Base-by-base conservation (phyloP, 2,888 invertebrate genomes). In the Nebria brevicollis region DNA sequence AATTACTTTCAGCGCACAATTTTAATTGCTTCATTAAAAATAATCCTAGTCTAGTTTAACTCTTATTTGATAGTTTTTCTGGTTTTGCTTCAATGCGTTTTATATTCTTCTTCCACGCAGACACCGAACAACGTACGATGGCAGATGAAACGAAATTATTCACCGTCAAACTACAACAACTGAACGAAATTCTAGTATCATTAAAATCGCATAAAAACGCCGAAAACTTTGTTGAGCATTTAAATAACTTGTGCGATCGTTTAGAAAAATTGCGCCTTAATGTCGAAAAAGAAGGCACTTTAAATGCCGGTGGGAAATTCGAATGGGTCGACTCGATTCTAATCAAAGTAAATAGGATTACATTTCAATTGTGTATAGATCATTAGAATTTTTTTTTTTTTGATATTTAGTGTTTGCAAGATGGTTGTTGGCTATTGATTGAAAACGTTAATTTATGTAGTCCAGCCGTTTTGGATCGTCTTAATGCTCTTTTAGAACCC, bases 401-500 rank as follows among this genome's bases (percentile, higher is more conserved):
- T 20, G 20, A 83, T 83, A 88, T 89, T 70, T 85, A 93, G 91
- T 95, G 96, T 81, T 89, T 97, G 83, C 92, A 93, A 85, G 93
- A 94, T 86, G 97, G 97, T 0, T 92, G 94, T 54, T 97, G 97
- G 94, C 90, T 98, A 66, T 90, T 97, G 74, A 90, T 97, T 81
- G 97, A 97, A 89, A 97, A 98, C 88, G 98, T 97, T 1, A 98
- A 99, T 90, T 92, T 98, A 78, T 98, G 98, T 87, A 97, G 98
- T 84, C 94, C 99, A 0, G 98, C 99, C 8, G 98, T 99, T 10
- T 90, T 99, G 85, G 99, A 99, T 89, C 93, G 99, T 84, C 91
- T 99, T 15, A 99, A 99, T 91, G 96, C 96, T 0, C 92, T 99
- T 8, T 91, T 99, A 85, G 99, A 99, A 90, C 96, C 97, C 0